Evolutionary conservation across 23 tunicate genomes (phyloP).

Genomic region (Aplidium turbinatum): DNA sequence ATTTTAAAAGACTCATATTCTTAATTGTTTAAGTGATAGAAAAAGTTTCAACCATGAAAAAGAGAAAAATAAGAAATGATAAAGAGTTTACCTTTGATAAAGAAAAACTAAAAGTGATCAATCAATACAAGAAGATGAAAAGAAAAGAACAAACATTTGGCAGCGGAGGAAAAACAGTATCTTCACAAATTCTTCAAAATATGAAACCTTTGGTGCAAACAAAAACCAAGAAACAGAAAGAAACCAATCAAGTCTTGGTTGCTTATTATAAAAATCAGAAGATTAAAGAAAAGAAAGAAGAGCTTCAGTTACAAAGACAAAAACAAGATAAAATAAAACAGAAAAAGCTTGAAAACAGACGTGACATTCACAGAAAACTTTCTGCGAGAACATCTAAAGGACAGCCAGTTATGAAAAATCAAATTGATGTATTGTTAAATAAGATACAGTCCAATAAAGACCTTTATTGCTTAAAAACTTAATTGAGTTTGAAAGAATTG

Average conservation of each 20-base stretch:
- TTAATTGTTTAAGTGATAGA: too few relatives aligned
- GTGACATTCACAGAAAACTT: conserved; percentile 39
- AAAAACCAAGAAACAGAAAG: background rate
- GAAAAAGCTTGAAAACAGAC: conserved; percentile 41
- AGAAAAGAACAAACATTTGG: conserved; percentile 29
- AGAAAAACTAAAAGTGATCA: conserved; percentile 32
- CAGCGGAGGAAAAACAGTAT: too few relatives aligned
- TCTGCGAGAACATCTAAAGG: conserved; percentile 65
- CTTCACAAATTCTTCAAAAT: too few relatives aligned
- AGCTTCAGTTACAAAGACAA: conserved; percentile 25
- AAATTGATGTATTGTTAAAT: conserved; percentile 52
- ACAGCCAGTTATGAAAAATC: conserved; percentile 81
- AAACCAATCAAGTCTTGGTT: conserved; percentile 9
- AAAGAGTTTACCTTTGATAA: conserved; percentile 9
- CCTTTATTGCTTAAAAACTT: conserved; percentile 39
- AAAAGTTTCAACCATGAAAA: too few relatives aligned
- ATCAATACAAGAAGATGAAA: conserved; percentile 46
- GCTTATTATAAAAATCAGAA: conserved; percentile 31
- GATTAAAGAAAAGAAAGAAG: conserved; percentile 14
- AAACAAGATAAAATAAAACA: conserved; percentile 18
- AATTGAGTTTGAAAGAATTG: too few relatives aligned
- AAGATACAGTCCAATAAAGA: conserved; percentile 64
- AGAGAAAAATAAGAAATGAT: background rate
- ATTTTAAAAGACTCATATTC: too few relatives aligned
- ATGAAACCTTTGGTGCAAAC: background rate